Percentiles rank a stretch among this genome's conserved stretches.
Evolutionary conservation across 2,113 vertebrate species (phyloP).

Genomic region (Phyllopteryx taeniolatus): DNA sequence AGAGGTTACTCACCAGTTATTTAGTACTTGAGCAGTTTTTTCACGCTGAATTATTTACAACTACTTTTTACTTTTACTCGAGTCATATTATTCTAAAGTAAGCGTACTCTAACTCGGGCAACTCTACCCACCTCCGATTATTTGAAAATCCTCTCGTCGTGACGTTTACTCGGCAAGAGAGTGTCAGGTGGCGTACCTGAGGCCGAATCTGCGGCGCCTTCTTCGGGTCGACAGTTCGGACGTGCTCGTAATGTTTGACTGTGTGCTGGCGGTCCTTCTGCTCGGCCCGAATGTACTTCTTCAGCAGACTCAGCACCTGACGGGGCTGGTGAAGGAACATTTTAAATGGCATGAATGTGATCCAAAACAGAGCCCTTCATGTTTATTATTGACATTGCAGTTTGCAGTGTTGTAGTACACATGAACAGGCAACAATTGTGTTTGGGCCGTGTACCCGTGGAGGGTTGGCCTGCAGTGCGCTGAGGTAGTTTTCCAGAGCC

Average conservation of each 20-base stretch:
- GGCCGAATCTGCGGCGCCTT: slow-evolving; percentile 95
- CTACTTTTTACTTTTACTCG: neutral
- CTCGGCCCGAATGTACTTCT: slow-evolving; percentile 88
- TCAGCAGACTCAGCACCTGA: slow-evolving; percentile 87
- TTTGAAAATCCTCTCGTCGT: neutral
- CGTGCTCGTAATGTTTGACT: slow-evolving; percentile 90
- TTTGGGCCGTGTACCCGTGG: slow-evolving; percentile 75
- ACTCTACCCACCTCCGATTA: too few species aligned
- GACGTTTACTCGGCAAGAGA: neutral
- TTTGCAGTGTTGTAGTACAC: too few species aligned
- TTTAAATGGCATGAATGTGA: neutral
- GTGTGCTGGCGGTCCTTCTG: slow-evolving; percentile 94
- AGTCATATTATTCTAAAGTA: too few species aligned
- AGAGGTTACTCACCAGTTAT: too few species aligned
- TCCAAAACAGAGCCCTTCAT: too few species aligned
- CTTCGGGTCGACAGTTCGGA: slow-evolving; percentile 89
- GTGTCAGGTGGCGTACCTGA: slow-evolving; percentile 73
- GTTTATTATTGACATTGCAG: too few species aligned
- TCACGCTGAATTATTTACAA: too few species aligned
- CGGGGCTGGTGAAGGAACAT: slow-evolving; percentile 75
- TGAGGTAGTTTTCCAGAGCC: slow-evolving; percentile 91
- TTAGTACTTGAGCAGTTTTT: too few species aligned
- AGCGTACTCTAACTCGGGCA: too few species aligned
- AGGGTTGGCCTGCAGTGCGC: slow-evolving; percentile 84
- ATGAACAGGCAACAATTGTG: neutral